Evolutionary conservation across 1,140 invertebrate genomes (phyloP).

Genomic region (Lasaia peninsularis): DNA sequence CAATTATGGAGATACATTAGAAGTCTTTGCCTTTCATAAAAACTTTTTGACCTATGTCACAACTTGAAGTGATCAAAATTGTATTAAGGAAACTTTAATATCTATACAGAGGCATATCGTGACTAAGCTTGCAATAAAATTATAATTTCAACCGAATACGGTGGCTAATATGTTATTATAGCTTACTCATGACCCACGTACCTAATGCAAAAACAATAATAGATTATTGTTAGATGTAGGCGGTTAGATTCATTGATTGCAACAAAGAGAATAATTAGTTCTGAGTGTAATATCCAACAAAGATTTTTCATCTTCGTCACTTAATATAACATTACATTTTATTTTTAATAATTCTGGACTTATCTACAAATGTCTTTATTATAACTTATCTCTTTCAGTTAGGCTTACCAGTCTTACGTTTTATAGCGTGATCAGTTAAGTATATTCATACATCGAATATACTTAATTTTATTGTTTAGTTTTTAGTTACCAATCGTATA

Average conservation of each 20-base stretch:
- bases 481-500: too few relatives aligned
- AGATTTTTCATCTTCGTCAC: too few relatives aligned
- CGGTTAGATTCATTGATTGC: slow-evolving; percentile 13
- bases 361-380: too few relatives aligned
- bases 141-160: slow-evolving; percentile 49
- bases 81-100: slow-evolving; percentile 36
- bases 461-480: too few relatives aligned
- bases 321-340: neutral
- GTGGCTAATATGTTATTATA: slow-evolving; percentile 54
- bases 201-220: slow-evolving; percentile 43
- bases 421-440: too few relatives aligned
- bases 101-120: slow-evolving; percentile 49
- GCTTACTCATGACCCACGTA: slow-evolving; percentile 43
- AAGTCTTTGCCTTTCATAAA: neutral
- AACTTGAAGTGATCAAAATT: slow-evolving; percentile 36
- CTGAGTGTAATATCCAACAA: too few relatives aligned
- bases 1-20: neutral
- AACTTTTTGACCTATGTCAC: slow-evolving; percentile 20
- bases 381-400: too few relatives aligned
- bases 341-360: neutral
- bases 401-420: too few relatives aligned
- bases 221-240: slow-evolving; percentile 36
- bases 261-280: neutral
- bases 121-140: slow-evolving; percentile 53
- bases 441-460: too few relatives aligned